Conservation (phyloP, 2,797 vertebrate species). For the Malurus splendens region DNA sequence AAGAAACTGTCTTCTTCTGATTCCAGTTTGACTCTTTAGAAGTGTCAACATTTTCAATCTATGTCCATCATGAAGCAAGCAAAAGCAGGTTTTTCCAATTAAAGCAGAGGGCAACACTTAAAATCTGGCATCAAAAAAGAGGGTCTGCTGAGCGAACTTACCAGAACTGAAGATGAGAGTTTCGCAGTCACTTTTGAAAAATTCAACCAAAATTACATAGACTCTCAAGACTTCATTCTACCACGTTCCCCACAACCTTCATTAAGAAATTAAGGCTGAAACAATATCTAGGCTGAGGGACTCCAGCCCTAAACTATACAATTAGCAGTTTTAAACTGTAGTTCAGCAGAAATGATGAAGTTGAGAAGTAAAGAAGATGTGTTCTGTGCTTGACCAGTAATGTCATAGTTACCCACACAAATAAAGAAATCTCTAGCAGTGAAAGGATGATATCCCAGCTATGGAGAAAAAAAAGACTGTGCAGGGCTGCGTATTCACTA, state of each 20-base stretch:
- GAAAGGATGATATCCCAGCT: background rate
- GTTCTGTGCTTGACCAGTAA: background rate
- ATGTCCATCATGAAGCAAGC: background rate
- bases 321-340: background rate
- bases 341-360: background rate
- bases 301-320: background rate
- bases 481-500: background rate
- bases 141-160: background rate
- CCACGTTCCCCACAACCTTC: background rate
- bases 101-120: background rate
- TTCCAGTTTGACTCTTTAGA: background rate
- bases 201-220: background rate
- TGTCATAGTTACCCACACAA: accelerated
- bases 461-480: background rate
- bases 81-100: background rate
- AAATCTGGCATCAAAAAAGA: background rate
- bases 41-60: background rate
- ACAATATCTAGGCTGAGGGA: background rate
- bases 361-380: background rate
- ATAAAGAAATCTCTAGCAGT: background rate
- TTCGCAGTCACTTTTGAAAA: background rate
- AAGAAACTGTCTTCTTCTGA: background rate
- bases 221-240: background rate
- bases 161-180: background rate
- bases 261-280: background rate